Conservation (phyloP, 1,140 invertebrate species). For the Bicyclus anynana region DNA sequence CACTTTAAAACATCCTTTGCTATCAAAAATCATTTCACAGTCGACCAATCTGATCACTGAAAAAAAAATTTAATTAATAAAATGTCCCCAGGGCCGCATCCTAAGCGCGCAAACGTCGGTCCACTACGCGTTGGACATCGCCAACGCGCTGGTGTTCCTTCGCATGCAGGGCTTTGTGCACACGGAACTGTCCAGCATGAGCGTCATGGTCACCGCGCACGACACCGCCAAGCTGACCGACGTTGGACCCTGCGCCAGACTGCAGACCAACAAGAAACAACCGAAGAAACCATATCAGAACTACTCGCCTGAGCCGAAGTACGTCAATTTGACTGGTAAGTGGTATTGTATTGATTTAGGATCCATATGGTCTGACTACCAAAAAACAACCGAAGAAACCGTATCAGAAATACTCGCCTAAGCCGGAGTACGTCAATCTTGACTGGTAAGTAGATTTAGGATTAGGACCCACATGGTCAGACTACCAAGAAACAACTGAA, state of each 20-base stretch:
- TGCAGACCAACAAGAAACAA: constrained; percentile 26
- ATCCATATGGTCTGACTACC: too few species aligned
- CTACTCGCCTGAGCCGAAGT: constrained; percentile 54
- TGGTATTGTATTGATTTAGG: not conserved
- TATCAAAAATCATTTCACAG: too few species aligned
- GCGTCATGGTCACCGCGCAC: constrained; percentile 55
- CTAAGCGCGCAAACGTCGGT: constrained; percentile 60
- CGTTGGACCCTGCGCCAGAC: constrained; percentile 46
- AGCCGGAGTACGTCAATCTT: too few species aligned
- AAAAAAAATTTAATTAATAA: too few species aligned
- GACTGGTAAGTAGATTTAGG: too few species aligned
- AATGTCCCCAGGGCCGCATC: constrained; percentile 58
- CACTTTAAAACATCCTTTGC: too few species aligned
- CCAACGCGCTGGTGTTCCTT: constrained; percentile 62
- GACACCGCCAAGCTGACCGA: constrained; percentile 64
- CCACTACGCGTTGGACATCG: constrained; percentile 58
- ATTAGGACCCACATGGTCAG: too few species aligned
- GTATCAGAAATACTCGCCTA: too few species aligned
- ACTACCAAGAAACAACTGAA: too few species aligned
- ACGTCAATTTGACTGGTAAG: constrained; percentile 62
- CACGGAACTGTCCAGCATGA: constrained; percentile 55
- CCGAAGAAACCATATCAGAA: constrained; percentile 38
- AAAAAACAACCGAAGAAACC: too few species aligned
- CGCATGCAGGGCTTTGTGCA: constrained; percentile 67
- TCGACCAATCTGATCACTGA: too few species aligned